Evolutionary conservation across 2,113 vertebrate species (phyloP).

Genomic region (Sylvilagus bachmani): DNA sequence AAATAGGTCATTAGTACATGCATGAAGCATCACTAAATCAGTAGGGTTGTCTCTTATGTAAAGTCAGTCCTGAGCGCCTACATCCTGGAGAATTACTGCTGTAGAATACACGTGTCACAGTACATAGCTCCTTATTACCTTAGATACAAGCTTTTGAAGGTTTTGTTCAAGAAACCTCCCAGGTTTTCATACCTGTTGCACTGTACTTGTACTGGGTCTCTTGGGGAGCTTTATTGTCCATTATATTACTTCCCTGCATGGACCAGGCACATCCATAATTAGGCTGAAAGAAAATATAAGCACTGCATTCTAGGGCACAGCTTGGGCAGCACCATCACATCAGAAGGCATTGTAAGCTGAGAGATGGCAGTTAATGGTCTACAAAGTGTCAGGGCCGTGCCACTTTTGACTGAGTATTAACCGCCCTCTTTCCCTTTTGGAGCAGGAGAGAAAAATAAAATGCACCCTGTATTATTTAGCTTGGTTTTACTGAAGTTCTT

Average conservation of each 20-base stretch:
- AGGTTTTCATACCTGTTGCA: slow-evolving; percentile 58
- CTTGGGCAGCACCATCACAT: slow-evolving; percentile 25
- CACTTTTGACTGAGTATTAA: neutral
- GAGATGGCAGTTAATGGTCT: neutral
- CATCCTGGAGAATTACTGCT: neutral
- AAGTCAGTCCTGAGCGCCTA: neutral
- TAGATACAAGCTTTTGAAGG: neutral
- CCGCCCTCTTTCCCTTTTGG: neutral
- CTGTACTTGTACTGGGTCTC: neutral
- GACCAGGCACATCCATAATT: slow-evolving; percentile 34
- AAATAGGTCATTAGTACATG: neutral
- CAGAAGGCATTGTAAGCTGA: neutral
- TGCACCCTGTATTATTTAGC: neutral
- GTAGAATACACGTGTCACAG: neutral
- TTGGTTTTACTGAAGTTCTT: neutral
- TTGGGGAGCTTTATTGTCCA: slow-evolving; percentile 54
- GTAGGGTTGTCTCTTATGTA: too few species aligned
- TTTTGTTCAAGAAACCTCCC: neutral
- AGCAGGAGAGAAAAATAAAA: neutral
- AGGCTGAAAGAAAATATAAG: slow-evolving; percentile 46
- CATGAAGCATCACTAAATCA: neutral
- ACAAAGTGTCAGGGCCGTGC: neutral
- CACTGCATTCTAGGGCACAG: slow-evolving; percentile 36
- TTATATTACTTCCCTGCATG: slow-evolving; percentile 41
- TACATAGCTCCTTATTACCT: neutral